Evolutionary conservation across 2,888 invertebrate species (phyloP), one percentile per base, ranked within the genome.

Genomic region (Tupiocoris notatus): DNA sequence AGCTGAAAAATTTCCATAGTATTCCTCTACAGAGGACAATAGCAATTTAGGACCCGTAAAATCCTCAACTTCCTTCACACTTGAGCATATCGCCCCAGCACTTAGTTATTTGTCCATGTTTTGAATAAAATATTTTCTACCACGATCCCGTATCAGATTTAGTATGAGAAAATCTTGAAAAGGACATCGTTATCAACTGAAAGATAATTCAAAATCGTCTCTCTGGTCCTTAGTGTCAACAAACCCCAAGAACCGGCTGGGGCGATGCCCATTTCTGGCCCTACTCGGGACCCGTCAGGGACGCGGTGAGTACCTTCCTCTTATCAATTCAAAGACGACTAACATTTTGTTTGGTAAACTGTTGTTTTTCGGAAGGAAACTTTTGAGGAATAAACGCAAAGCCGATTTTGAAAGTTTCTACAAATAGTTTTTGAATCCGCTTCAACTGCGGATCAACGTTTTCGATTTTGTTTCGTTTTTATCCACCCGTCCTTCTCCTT

Each of bases 141-240:
- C 39, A 39, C 39, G 39, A 39, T 39, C 39, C 39, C 39, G 39
- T 39, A 39, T 39, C 12, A 39, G 12, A 39, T 39, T 39, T 39
- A 39, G 39, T 39, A 39, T 39, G 39, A 39, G 39, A 39, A 39
- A 39, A 7, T 39, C 39, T 39, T 12, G 12, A 39, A 39, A 39
- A 39, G 39, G 39, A 39, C 39, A 39, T 39, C 39, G 39, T 39
- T 39, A 39, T 39, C 39, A 39, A 39, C 39, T 39, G 39, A 70
- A 70, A 54, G 54, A 58, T 70, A 59, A 70, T 58, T 59, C 70
- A 61, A 39, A 39, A 70, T 68, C 56, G 67, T 76, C 68, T 76
- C 76, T 76, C 68, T 76, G 76, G 68, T 68, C 76, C 76, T 67
- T 76, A 76, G 76, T 76, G 76, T 76, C 76, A 76, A 62, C 76